Evolutionary conservation across 1,140 invertebrate genomes (phyloP).

Genomic region (Ips nitidus): DNA sequence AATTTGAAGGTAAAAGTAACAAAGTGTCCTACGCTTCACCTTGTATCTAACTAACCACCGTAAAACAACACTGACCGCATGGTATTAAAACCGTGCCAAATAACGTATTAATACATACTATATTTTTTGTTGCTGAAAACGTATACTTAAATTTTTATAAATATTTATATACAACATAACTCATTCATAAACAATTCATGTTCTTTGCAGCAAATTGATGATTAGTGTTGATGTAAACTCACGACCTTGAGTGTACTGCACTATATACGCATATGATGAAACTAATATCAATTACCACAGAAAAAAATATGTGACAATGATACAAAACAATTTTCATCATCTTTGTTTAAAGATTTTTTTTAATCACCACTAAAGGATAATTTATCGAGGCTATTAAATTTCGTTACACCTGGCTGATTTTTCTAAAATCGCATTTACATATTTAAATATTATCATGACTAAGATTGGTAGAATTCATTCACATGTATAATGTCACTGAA

Average conservation of each 20-base stretch:
- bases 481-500: no score
- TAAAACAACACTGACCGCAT: background rate
- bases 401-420: background rate
- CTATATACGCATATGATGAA: background rate
- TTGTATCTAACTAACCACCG: slow-evolving; percentile 7
- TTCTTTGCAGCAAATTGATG: background rate
- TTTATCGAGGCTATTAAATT: background rate
- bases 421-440: background rate
- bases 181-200: background rate
- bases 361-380: background rate
- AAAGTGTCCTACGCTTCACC: slow-evolving; percentile 6
- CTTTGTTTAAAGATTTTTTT: background rate
- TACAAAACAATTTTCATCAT: background rate
- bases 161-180: slow-evolving; percentile 5
- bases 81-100: background rate
- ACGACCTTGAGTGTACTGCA: slow-evolving; percentile 2
- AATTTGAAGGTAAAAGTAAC: slow-evolving; percentile 5
- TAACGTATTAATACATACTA: background rate
- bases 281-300: background rate
- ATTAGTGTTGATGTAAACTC: background rate
- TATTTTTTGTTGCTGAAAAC: no score
- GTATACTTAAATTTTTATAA: slow-evolving; percentile 1
- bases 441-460: background rate
- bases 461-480: no score
- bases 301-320: background rate